Evolutionary conservation across 2,888 invertebrate species (phyloP), one percentile per base, ranked within the genome.

Genomic region (Orthosia gothica): DNA sequence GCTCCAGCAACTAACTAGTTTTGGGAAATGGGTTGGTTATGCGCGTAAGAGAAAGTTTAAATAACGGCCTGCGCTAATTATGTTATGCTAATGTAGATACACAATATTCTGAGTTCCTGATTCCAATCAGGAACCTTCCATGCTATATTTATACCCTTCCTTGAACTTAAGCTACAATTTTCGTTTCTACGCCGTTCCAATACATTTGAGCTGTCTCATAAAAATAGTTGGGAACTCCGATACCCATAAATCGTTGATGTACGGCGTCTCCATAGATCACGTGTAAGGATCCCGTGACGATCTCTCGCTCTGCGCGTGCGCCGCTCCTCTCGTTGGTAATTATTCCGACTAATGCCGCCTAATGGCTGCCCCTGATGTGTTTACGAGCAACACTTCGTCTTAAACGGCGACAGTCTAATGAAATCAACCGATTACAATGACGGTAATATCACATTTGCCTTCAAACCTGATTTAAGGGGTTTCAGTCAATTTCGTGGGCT

Each of bases 261-360:
- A 81, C 55, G 58, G 61, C 61, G 66, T 61, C 47, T 26, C 50
- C 72, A 86, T 87, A 86, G 70, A 87, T 87, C 81, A 85, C 83
- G 61, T 74, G 69, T 52, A 75, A 84, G 74, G 73, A 74, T 77
- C 74, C 64, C 52, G 70, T 45, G 70, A 69, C 67, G 64, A 70
- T 52, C 47, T n/a, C 20, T 23, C 32, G 50, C 47, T 45, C 61
- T 78, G 79, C 78, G 76, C 54, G 75, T 70, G 76, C 74, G 74
- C 69, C 70, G 68, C 58, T 81, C 65, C 52, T 66, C 66, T 69
- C 32, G 58, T 79, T 72, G 74, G 87, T 89, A 92, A 92, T 93
- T 93, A 93, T 89, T 86, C 83, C 88, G 87, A 90, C 88, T 91
- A 91, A 93, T 89, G 88, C 85, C 77, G 84, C 74, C 87, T 91